Percentiles rank a stretch among this genome's conserved stretches.
phyloP scores from a whole-genome alignment of 1,140 invertebrate genomes.

The Hermatobates lingyangjiaoensis region DNA sequence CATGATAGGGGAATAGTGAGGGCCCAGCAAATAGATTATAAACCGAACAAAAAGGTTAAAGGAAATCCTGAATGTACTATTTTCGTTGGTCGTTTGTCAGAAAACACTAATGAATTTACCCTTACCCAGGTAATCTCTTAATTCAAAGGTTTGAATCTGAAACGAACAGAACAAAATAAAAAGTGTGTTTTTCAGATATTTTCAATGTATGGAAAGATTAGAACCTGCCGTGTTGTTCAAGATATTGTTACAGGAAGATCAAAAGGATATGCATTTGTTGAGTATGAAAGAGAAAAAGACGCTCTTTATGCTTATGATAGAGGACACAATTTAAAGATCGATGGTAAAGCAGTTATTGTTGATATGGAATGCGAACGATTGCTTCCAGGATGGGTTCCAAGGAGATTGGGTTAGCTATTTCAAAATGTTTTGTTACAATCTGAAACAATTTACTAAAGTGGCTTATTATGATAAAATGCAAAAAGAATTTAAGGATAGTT shows the following conservation, averaged over 20 bases:
- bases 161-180: too few species aligned
- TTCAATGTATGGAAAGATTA: constrained; percentile 42
- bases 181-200: constrained; percentile 44
- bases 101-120: constrained; percentile 37
- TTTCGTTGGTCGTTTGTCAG: constrained; percentile 58
- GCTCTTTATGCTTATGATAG: constrained; percentile 37
- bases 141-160: too few species aligned
- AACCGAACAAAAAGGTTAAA: constrained; percentile 40
- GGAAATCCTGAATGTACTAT: constrained; percentile 52
- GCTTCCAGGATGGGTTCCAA: constrained; percentile 61
- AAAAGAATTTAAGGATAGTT: background rate
- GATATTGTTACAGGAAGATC: constrained; percentile 68
- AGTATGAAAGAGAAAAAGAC: constrained; percentile 42
- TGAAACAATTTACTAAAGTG: background rate
- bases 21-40: constrained; percentile 49
- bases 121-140: constrained; percentile 22
- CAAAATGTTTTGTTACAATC: background rate
- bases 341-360: constrained; percentile 34
- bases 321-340: constrained; percentile 44
- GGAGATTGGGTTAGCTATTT: constrained; percentile 39
- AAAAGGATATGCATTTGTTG: constrained; percentile 69
- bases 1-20: constrained; percentile 61
- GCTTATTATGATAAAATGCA: background rate
- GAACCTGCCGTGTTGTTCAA: constrained; percentile 44
- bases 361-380: constrained; percentile 32